Conservation (phyloP, 2,797 vertebrate species). For the Petrocephalus schoutedeni region DNA sequence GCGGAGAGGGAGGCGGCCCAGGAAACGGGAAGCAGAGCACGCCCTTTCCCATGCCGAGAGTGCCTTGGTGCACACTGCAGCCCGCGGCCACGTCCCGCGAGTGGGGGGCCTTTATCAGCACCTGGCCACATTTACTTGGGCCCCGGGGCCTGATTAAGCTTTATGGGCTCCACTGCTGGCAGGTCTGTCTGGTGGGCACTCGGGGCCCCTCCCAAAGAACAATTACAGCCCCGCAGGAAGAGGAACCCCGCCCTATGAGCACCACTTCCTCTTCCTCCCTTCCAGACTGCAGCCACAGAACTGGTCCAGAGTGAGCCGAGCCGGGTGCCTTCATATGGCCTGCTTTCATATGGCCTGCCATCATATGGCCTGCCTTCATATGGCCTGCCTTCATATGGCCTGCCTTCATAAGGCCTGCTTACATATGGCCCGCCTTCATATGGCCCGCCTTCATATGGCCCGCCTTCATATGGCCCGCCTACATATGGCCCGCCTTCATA, state of each 20-base stretch:
- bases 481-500: background rate
- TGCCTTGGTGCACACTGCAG: constrained; percentile 8
- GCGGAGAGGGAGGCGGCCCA: constrained; percentile 64
- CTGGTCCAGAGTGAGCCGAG: background rate
- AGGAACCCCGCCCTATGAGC: constrained; percentile 17
- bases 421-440: background rate
- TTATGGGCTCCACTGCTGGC: constrained; percentile 31
- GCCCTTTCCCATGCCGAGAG: constrained; percentile 59
- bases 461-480: background rate
- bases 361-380: background rate
- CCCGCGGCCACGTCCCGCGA: background rate
- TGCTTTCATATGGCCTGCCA: background rate
- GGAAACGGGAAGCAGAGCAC: constrained; percentile 67
- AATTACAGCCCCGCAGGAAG: constrained; percentile 21
- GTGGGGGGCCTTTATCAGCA: constrained; percentile 32
- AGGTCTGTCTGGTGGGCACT: constrained; percentile 17
- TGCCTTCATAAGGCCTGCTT: background rate
- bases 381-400: background rate
- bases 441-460: background rate
- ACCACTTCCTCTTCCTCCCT: background rate
- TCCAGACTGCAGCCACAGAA: background rate
- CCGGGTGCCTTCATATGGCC: background rate
- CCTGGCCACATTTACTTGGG: constrained; percentile 24
- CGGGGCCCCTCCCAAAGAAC: constrained; percentile 20
- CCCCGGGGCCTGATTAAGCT: constrained; percentile 31